phyloP scores from a whole-genome alignment of 2,113 vertebrate genomes.

The Bolborhynchus lineola region DNA sequence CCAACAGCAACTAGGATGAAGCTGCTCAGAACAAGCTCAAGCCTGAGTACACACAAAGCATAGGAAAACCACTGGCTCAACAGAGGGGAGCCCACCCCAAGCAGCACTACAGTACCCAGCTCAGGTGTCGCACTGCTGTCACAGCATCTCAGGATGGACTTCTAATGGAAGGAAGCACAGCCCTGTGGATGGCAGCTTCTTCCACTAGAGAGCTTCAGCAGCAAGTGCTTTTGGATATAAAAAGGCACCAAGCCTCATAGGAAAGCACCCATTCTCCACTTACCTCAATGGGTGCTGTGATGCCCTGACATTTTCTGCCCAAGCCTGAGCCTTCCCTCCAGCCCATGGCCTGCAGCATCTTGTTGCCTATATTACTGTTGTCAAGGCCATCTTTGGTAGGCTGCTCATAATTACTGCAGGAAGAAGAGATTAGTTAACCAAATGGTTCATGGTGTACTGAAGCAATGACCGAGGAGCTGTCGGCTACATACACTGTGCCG shows the following conservation, averaged over 20 bases:
- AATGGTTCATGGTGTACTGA: rapidly evolving
- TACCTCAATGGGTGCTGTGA: constrained; percentile 96
- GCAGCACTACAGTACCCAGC: rapidly evolving
- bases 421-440: background rate
- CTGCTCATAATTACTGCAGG: constrained; percentile 92
- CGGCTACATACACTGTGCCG: constrained; percentile 83
- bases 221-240: background rate
- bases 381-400: constrained; percentile 97
- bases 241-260: background rate
- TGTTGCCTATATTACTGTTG: constrained; percentile 98
- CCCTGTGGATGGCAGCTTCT: background rate
- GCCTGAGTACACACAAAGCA: background rate
- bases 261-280: background rate
- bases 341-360: constrained; percentile 99
- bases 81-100: background rate
- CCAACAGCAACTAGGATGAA: background rate
- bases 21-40: background rate
- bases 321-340: constrained; percentile 97
- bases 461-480: background rate
- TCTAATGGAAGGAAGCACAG: background rate
- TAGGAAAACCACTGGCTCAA: background rate
- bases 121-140: background rate
- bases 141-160: background rate
- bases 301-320: constrained; percentile 95
- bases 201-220: background rate